These are phyloP conservation scores for Globia sparganii DNA, from an alignment of 2,888 invertebrate species.

Conservation along the genomic window DNA sequence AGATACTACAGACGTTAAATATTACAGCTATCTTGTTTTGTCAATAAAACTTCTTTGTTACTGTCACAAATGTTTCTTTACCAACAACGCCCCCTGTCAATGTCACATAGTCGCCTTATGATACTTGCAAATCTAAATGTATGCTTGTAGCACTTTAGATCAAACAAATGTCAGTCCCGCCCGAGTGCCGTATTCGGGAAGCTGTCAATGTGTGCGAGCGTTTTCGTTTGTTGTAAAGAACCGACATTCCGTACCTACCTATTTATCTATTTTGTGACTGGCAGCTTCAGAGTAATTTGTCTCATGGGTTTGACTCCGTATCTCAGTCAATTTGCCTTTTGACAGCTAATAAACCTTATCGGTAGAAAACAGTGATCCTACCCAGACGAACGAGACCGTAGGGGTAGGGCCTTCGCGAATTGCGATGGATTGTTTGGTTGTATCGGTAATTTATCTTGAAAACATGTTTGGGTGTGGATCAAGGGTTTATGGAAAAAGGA, in stretches of 20 bases:
- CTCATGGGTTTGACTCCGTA: constrained; percentile 63
- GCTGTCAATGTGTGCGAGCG: neutral
- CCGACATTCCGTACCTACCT: neutral
- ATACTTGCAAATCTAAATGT: no score
- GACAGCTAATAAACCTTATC: constrained; percentile 71
- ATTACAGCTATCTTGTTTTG: no score
- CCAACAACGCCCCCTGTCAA: no score
- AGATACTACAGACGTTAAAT: no score
- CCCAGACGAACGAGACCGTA: neutral
- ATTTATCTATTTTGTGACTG: neutral
- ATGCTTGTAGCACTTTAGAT: neutral
- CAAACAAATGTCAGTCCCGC: neutral
- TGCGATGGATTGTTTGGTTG: constrained; percentile 31
- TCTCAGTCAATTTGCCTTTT: constrained; percentile 68
- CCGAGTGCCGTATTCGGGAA: neutral
- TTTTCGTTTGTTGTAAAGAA: neutral
- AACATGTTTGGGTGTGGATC: constrained; percentile 4
- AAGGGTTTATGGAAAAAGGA: neutral
- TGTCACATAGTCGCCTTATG: no score
- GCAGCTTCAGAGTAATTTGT: constrained; percentile 56
- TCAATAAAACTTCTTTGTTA: no score
- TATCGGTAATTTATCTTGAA: constrained; percentile 7
- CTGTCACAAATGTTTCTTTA: no score
- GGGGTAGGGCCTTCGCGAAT: constrained; percentile 15
- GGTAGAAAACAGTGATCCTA: constrained; percentile 38